A percentile compares a stretch with the other conserved stretches of the same genome.
Conservation (phyloP, 1,140 invertebrate genomes). For the Panagrolaimus sp. region DNA sequence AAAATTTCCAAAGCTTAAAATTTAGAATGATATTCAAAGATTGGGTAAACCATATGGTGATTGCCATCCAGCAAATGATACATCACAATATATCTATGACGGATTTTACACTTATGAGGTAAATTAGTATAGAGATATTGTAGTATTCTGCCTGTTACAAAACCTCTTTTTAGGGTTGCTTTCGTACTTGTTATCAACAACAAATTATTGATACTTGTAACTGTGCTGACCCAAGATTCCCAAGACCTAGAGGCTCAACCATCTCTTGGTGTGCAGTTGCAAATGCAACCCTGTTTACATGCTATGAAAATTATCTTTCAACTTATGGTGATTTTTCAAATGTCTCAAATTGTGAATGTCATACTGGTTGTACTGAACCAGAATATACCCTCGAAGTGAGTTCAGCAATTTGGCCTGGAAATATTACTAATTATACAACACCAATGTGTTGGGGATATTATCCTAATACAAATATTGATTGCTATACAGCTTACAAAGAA, state of each 20-base stretch:
- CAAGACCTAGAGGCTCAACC: neutral
- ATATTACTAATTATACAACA: neutral
- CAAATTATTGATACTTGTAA: neutral
- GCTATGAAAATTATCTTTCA: neutral
- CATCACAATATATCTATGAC: neutral
- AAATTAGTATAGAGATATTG: too few relatives aligned
- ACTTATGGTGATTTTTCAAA: neutral
- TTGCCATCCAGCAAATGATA: neutral
- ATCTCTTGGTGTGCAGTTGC: neutral
- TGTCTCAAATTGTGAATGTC: neutral
- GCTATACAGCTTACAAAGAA: neutral
- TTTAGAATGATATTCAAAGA: conserved; percentile 1
- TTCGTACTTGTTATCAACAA: neutral
- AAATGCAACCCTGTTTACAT: neutral
- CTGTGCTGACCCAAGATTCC: neutral
- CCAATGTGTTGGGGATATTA: neutral
- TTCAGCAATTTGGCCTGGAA: neutral
- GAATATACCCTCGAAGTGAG: neutral
- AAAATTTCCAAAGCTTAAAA: neutral
- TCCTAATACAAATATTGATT: neutral
- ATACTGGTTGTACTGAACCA: neutral
- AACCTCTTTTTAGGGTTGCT: neutral
- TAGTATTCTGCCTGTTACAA: too few relatives aligned
- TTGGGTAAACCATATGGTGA: neutral
- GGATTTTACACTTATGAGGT: conserved; percentile 9